phyloP scores from a whole-genome alignment of 2,888 invertebrate species.

The Neuroscelio doddi region DNA sequence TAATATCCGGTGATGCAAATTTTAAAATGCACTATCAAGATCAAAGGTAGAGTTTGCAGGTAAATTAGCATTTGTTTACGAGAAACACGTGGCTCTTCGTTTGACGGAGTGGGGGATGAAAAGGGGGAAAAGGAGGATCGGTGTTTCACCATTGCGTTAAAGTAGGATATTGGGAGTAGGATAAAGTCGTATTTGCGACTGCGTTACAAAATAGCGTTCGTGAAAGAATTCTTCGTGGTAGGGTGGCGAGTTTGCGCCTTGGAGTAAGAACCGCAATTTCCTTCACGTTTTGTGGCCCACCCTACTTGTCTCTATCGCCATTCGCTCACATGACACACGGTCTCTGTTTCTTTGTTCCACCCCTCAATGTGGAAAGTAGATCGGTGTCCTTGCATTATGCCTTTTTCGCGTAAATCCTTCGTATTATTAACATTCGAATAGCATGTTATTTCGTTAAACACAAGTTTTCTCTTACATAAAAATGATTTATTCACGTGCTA shows the following conservation, averaged over 20 bases:
- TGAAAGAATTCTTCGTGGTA: too few relatives aligned
- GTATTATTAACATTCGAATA: not conserved
- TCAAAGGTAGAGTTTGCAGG: slow-evolving; percentile 10
- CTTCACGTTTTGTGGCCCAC: too few relatives aligned
- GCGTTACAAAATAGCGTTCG: too few relatives aligned
- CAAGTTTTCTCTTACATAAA: slow-evolving; percentile 12
- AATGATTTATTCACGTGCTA: slow-evolving; percentile 26
- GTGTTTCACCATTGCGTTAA: slow-evolving; percentile 30
- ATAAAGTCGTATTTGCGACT: slow-evolving; percentile 35
- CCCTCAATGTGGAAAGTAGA: slow-evolving; percentile 36
- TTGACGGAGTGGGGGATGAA: slow-evolving; percentile 49
- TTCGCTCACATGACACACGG: slow-evolving; percentile 20
- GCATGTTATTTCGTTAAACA: slow-evolving; percentile 9
- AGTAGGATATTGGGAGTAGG: slow-evolving; percentile 25
- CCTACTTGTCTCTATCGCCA: too few relatives aligned
- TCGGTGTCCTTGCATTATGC: slow-evolving; percentile 28
- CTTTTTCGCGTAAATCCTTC: slow-evolving; percentile 23
- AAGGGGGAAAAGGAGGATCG: too few relatives aligned
- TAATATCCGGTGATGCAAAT: too few relatives aligned
- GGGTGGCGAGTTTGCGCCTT: slow-evolving; percentile 22
- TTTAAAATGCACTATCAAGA: too few relatives aligned
- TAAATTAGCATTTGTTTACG: slow-evolving; percentile 55
- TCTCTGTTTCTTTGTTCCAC: slow-evolving; percentile 34
- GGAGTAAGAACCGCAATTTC: slow-evolving; percentile 12
- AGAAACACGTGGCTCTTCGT: slow-evolving; percentile 59